Percentiles rank a stretch among this genome's conserved stretches.
These are phyloP conservation scores for Andrena bicolor DNA, from an alignment of 2,888 invertebrate genomes.

Conservation along the genomic window DNA sequence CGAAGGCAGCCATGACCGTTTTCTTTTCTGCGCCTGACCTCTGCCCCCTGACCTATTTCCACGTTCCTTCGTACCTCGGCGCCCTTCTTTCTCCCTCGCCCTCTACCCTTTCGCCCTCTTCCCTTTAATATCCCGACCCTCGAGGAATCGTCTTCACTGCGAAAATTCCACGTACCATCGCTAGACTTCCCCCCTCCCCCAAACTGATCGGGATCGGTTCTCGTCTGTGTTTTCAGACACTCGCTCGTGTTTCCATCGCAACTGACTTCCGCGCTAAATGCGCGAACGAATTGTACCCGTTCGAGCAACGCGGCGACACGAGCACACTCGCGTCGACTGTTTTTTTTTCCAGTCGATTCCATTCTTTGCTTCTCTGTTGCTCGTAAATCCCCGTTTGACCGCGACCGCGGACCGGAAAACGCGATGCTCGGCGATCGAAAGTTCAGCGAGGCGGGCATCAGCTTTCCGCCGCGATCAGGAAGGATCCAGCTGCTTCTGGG, in stretches of 20 bases:
- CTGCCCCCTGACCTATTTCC: conserved; percentile 71
- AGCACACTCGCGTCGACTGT: not conserved
- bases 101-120: not conserved
- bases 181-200: no score
- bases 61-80: conserved; percentile 23
- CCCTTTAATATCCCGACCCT: conserved; percentile 29
- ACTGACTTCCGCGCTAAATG: conserved; percentile 7
- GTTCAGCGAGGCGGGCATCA: conserved; percentile 14
- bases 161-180: not conserved
- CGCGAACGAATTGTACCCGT: conserved; percentile 30
- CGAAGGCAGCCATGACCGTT: conserved; percentile 63
- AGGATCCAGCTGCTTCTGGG: not conserved
- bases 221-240: not conserved
- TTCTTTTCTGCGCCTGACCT: conserved; percentile 68
- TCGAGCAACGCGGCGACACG: not conserved
- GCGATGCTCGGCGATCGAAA: conserved; percentile 40
- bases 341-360: not conserved
- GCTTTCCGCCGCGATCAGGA: conserved; percentile 13
- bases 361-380: conserved; percentile 20
- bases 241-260: not conserved
- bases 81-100: conserved; percentile 6
- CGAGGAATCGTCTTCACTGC: conserved; percentile 9
- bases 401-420: conserved; percentile 48
- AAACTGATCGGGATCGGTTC: not conserved
- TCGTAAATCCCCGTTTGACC: conserved; percentile 36